phyloP scores from a whole-genome alignment of 2,797 vertebrate genomes.

The Ambastaia sidthimunki region DNA sequence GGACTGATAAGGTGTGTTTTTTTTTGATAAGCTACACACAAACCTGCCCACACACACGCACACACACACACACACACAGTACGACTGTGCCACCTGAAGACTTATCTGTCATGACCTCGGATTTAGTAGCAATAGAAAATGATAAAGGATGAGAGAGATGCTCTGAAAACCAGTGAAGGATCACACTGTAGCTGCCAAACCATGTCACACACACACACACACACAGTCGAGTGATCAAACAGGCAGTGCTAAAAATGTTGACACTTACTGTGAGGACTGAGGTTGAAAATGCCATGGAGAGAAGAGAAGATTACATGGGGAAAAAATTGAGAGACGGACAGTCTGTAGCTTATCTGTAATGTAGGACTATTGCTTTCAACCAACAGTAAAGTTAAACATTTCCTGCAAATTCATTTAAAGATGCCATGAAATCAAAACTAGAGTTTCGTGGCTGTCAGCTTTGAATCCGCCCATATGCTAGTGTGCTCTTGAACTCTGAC shows the following conservation, averaged over 20 bases:
- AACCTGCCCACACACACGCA: slow-evolving; percentile 2
- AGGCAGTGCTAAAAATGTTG: slow-evolving; percentile 56
- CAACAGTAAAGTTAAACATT: background rate
- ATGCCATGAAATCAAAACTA: background rate
- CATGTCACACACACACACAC: slow-evolving; percentile 41
- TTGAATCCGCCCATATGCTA: background rate
- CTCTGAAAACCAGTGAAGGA: slow-evolving; percentile 54
- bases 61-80: slow-evolving; percentile 5
- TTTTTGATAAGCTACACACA: slow-evolving; percentile 29
- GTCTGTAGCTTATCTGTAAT: slow-evolving; percentile 19
- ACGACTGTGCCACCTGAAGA: slow-evolving; percentile 40
- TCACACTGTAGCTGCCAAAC: slow-evolving; percentile 52
- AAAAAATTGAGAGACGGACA: slow-evolving; percentile 12
- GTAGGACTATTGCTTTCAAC: slow-evolving; percentile 5
- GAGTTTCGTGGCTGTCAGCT: background rate
- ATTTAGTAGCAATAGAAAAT: slow-evolving; percentile 62
- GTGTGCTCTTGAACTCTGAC: background rate
- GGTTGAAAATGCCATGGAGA: slow-evolving; percentile 39
- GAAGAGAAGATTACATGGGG: slow-evolving; percentile 24
- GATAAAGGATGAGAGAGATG: slow-evolving; percentile 58
- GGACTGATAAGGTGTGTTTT: slow-evolving; percentile 49
- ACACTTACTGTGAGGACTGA: slow-evolving; percentile 53
- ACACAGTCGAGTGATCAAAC: slow-evolving; percentile 36
- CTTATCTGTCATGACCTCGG: slow-evolving; percentile 63
- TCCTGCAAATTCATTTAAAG: background rate